Evolutionary conservation across 2,888 invertebrate genomes (phyloP).

Genomic region (Autographa gamma): DNA sequence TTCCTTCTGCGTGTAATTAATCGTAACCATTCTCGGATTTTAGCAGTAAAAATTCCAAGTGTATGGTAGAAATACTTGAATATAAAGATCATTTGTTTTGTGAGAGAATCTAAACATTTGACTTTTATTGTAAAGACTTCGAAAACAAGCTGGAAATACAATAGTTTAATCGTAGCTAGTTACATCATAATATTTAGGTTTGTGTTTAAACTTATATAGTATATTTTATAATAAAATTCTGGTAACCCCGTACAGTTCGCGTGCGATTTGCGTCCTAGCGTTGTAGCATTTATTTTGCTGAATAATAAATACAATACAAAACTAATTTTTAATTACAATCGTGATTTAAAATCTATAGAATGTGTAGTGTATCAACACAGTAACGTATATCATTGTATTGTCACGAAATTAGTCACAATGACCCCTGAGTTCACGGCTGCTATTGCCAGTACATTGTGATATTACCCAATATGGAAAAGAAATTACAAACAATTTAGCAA

Average conservation of each 20-base stretch:
- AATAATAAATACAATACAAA: conserved; percentile 61
- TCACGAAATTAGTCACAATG: conserved; percentile 72
- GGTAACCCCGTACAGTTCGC: conserved; percentile 72
- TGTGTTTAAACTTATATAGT: neutral
- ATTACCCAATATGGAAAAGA: conserved; percentile 80
- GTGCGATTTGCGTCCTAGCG: conserved; percentile 83
- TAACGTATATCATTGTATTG: conserved; percentile 48
- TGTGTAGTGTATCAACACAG: conserved; percentile 52
- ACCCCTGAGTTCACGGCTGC: conserved; percentile 83
- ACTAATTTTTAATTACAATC: conserved; percentile 44
- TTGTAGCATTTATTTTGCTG: conserved; percentile 69
- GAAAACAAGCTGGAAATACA: neutral
- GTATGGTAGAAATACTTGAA: neutral
- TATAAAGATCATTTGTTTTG: neutral
- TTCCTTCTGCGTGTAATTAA: neutral
- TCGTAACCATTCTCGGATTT: neutral
- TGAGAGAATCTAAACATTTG: neutral
- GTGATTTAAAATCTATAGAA: conserved; percentile 47
- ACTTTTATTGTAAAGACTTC: neutral
- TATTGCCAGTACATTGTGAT: conserved; percentile 78
- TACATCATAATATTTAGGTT: neutral
- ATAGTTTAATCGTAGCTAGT: neutral
- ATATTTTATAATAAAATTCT: conserved; percentile 19
- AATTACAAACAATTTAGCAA: conserved; percentile 72
- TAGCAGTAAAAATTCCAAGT: neutral